Conservation (phyloP, 2,797 vertebrate genomes). For the Tokudaia tokunoshimensis region DNA sequence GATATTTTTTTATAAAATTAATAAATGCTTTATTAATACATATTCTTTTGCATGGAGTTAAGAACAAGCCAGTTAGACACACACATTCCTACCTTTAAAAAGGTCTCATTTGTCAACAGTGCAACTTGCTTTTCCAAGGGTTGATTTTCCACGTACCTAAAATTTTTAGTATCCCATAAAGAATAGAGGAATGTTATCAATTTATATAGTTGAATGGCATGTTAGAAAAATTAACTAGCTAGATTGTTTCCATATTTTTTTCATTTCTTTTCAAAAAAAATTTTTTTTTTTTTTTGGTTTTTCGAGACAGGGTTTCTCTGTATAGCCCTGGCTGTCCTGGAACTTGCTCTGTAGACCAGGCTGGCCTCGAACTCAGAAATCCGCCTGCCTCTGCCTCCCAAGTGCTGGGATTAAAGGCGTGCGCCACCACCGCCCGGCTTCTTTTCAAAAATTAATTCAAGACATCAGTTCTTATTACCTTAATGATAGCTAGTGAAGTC, state of each 20-base stretch:
- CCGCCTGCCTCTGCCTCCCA: no score
- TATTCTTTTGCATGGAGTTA: conserved; percentile 34
- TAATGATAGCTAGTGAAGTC: conserved; percentile 58
- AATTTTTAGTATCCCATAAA: conserved; percentile 65
- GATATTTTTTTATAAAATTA: conserved; percentile 9
- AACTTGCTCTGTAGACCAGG: no score
- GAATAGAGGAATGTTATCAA: conserved; percentile 60
- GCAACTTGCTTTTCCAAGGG: conserved; percentile 90
- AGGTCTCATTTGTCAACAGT: conserved; percentile 90
- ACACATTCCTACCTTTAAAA: conserved; percentile 92
- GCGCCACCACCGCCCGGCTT: no score
- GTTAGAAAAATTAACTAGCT: conserved; percentile 3
- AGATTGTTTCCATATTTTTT: background rate
- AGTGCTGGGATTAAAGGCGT: no score
- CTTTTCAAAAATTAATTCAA: conserved; percentile 66
- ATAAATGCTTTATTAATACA: background rate
- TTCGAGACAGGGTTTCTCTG: no score
- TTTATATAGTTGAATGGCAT: conserved; percentile 60
- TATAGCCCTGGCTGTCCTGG: no score
- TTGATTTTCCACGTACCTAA: conserved; percentile 93
- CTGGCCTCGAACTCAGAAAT: no score
- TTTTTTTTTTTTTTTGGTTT: no score
- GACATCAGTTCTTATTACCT: conserved; percentile 2
- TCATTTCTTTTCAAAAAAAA: conserved; percentile 64
- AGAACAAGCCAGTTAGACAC: conserved; percentile 36